Evolutionary conservation across 1,140 invertebrate species (phyloP).

Genomic region (Bombus vancouverensis): DNA sequence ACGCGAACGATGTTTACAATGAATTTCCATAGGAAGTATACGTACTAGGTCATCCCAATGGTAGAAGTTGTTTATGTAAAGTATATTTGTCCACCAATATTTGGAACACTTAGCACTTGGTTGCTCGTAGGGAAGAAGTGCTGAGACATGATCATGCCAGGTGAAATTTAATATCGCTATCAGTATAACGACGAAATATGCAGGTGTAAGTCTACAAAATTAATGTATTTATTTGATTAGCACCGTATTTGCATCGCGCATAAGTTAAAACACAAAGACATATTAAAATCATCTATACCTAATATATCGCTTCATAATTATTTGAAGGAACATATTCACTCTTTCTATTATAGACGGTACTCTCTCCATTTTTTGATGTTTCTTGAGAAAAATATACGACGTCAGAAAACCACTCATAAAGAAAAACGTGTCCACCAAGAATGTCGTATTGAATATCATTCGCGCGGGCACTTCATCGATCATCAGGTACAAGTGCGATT

Average conservation of each 20-base stretch:
- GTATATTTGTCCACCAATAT: constrained; percentile 86
- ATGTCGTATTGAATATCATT: constrained; percentile 73
- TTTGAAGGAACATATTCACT: constrained; percentile 70
- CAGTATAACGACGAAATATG: constrained; percentile 82
- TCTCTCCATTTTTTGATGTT: constrained; percentile 44
- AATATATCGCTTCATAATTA: constrained; percentile 77
- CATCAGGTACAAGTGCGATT: constrained; percentile 65
- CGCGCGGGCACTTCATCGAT: constrained; percentile 72
- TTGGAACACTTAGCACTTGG: constrained; percentile 82
- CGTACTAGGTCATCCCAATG: constrained; percentile 81
- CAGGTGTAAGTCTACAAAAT: constrained; percentile 78
- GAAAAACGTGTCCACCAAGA: constrained; percentile 82
- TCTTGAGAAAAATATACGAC: constrained; percentile 77
- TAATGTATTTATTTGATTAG: background rate
- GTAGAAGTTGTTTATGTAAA: constrained; percentile 86
- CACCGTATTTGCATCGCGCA: no score
- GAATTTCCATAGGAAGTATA: background rate
- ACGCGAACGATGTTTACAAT: no score
- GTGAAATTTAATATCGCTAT: constrained; percentile 81
- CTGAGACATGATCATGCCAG: constrained; percentile 81
- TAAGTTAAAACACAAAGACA: no score
- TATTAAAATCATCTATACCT: constrained; percentile 69
- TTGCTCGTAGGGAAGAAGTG: constrained; percentile 81
- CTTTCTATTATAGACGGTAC: constrained; percentile 62
- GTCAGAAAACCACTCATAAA: constrained; percentile 82